Evolutionary conservation across 2,113 vertebrate genomes (phyloP).

Genomic region (Lamprologus speciosus): DNA sequence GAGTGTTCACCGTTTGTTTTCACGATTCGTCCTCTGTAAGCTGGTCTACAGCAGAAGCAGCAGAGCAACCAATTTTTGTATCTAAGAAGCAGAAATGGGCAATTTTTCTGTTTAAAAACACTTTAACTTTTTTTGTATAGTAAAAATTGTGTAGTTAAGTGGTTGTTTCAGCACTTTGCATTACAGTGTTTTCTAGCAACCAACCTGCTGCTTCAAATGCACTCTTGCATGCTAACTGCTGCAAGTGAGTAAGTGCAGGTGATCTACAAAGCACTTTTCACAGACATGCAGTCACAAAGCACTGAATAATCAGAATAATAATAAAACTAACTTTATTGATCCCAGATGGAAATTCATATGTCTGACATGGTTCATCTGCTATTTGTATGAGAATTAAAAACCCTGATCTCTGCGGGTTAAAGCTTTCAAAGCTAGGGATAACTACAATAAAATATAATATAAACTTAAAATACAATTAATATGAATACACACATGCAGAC

Average conservation of each 20-base stretch:
- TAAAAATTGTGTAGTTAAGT: neutral
- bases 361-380: neutral
- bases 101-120: neutral
- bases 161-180: neutral
- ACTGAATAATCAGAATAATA: rapidly evolving
- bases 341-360: neutral
- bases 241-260: neutral
- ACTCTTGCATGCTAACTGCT: neutral
- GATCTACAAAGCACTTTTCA: neutral
- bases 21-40: neutral
- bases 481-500: neutral
- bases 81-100: neutral
- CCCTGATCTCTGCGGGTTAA: rapidly evolving
- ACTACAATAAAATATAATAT: neutral
- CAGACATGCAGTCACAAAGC: neutral
- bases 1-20: neutral
- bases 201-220: neutral
- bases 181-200: neutral
- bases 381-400: neutral
- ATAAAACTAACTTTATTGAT: neutral
- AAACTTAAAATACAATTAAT: neutral
- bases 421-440: neutral
- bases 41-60: neutral
- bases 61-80: neutral
- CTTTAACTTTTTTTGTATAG: neutral